phyloP scores from a whole-genome alignment of 2,797 vertebrate species.

The Crocidura indochinensis region DNA sequence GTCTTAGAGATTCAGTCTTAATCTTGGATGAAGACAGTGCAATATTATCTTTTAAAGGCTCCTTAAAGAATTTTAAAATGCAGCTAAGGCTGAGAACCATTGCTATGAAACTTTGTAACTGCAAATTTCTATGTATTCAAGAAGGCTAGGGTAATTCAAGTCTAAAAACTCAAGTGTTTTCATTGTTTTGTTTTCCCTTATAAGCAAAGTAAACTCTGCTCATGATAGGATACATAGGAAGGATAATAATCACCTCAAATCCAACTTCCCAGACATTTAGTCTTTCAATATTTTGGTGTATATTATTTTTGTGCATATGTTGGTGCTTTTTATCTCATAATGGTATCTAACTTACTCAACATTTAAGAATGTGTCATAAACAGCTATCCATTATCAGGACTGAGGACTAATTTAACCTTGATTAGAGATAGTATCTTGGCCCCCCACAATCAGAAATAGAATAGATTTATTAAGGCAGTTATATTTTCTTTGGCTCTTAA shows the following conservation, averaged over 20 bases:
- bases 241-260: slow-evolving; percentile 1
- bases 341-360: slow-evolving; percentile 20
- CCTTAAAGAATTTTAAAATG: slow-evolving; percentile 7
- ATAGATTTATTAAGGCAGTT: background rate
- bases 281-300: slow-evolving; percentile 13
- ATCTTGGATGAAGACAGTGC: background rate
- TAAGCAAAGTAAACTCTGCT: slow-evolving; percentile 40
- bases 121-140: background rate
- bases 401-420: background rate
- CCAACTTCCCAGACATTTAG: slow-evolving; percentile 10
- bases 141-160: background rate
- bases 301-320: slow-evolving; percentile 44
- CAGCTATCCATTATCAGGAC: background rate
- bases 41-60: slow-evolving; percentile 36
- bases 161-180: slow-evolving; percentile 15
- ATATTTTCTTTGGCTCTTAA: background rate
- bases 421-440: background rate
- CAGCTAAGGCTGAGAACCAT: background rate
- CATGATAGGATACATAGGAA: background rate
- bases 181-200: slow-evolving; percentile 21
- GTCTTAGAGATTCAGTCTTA: slow-evolving; percentile 24
- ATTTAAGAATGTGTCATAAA: background rate
- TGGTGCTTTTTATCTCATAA: slow-evolving; percentile 1
- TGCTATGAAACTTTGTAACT: background rate
- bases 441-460: background rate